Base-by-base conservation (phyloP, 2,113 vertebrate species). In the Oncorhynchus nerka region DNA sequence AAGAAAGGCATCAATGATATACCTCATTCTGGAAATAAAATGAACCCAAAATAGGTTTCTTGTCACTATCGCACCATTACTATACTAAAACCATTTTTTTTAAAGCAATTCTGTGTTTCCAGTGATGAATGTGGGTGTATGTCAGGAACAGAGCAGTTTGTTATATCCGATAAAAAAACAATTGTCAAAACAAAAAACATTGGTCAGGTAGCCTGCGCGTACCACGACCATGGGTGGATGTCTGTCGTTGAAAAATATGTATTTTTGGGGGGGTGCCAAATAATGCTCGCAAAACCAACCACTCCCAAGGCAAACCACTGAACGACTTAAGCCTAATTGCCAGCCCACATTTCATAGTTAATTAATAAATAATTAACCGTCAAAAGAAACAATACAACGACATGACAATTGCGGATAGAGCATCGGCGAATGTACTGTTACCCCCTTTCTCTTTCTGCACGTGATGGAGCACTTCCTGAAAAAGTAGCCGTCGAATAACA, bases 31-130 rank as follows among this genome's bases (percentile, higher is more conserved):
- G 68, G 24, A 75, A 34, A 24, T 57, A 32, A 67, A 16, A 66
- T 65, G 26, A 72, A 0, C 69, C 67, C 75, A 30, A 70, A 75
- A 65, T 6, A 55, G 78, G 69, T 79, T 57, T 77, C 4, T 72
- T 76, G 78, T 75, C 68, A 67, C 73, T 87, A 89, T 71, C 81
- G 81, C 15, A 79, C 80, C 88, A 89, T 88, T 24, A 74, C 77
- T 51, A 39, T 39, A 68, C 11, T 51, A 51, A 55, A 16, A 55
- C n/a, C 45, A 12, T 39, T 48, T 61, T 61, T 67, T 49, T 79
- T 5, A 8, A n/a, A 24, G 26, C 19, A 28, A 45, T 34, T 3
- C 62, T 49, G 20, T 26, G 67, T 22, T 70, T n/a, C n/a, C 20
- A 20, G 19, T 49, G 69, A 70, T 70, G 39, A 24, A 22, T 39